Percentiles rank a stretch among this genome's conserved stretches.
These are phyloP conservation scores for Enteromius unitaeniatus DNA, from an alignment of 2,797 vertebrate genomes.

Conservation along the genomic window DNA sequence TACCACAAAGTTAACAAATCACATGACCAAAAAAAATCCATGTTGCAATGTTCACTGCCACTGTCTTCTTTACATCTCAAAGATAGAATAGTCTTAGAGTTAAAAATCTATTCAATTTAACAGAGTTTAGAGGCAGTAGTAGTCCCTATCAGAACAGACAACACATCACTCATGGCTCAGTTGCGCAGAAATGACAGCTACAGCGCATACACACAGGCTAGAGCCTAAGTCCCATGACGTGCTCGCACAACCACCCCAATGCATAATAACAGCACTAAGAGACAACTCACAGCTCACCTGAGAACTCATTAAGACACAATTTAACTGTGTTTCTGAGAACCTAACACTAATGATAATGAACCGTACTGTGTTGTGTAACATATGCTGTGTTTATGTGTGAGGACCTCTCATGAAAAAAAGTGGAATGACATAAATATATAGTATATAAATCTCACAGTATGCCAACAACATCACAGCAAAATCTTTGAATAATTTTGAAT, in stretches of 20 bases:
- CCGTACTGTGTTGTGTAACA: constrained; percentile 25
- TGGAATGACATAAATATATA: not conserved
- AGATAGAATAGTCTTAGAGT: not conserved
- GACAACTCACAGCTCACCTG: constrained; percentile 2
- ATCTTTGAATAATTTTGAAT: no score
- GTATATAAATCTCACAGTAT: not conserved
- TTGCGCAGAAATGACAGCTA: constrained; percentile 24
- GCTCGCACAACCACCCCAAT: not conserved
- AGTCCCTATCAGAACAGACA: constrained; percentile 11
- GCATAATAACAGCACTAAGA: not conserved
- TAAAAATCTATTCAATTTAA: not conserved
- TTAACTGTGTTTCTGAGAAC: constrained; percentile 2
- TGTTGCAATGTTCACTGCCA: not conserved
- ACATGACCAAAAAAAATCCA: not conserved
- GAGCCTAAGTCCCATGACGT: not conserved
- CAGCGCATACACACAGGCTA: not conserved
- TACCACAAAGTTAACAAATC: not conserved
- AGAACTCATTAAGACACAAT: constrained; percentile 34
- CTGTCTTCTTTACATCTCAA: no score
- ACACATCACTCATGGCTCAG: constrained; percentile 35
- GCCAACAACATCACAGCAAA: not conserved
- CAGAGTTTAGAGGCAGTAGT: not conserved
- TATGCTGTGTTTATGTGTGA: not conserved
- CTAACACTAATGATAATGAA: constrained; percentile 7
- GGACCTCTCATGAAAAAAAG: not conserved